Base-by-base conservation (phyloP, 2,797 vertebrate species). In the Sebastes glaucus region DNA sequence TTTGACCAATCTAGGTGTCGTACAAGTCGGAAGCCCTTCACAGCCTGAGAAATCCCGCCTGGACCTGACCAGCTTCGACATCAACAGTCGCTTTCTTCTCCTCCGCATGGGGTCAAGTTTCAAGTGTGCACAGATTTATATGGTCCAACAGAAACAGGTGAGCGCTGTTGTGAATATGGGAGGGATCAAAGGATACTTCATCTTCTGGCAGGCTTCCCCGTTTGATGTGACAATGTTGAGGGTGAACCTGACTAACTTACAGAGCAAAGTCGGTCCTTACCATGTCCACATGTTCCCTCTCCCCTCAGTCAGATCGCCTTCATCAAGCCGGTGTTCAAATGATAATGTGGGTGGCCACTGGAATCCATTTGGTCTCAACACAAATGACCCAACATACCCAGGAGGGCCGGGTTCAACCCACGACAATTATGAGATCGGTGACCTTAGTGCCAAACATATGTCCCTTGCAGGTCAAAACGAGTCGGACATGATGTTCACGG, bases 231-330 rank as follows among this genome's bases (percentile, higher is more conserved):
- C 96, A 16, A 71, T 89, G 38, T 3, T 97, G 23, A 85, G 7
- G 1, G 60, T 96, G 18, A 93, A 94, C 71, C 84, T 97, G 64
- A 86, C 75, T 2, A 94, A 95, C 70, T 87, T 96, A 18, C 35
- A 75, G n/a, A 38, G 49, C 20, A 86, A 27, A 57, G 94, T 95
- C 2, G 90, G 86, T 2, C 57, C 83, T 1, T 97, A 93, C 75
- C 95, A 96, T 4, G 91, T 97, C 59, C 96, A 97, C 76, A n/a
- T 77, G 16, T 96, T 96, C 64, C 96, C 96, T 1, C 25, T 96
- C 3, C 95, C 94, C 14, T 82, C 91, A 42, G 70, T 92, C 49
- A 89, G 77, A 6, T 77, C 84, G 1, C 74, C 86, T 1, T 5
- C 46, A 13, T 81, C 87, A 33, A 88, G 77, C 67, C 32, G 81